Base-by-base conservation (phyloP, 2,888 invertebrate species). In the Notocelia uddmanniana region DNA sequence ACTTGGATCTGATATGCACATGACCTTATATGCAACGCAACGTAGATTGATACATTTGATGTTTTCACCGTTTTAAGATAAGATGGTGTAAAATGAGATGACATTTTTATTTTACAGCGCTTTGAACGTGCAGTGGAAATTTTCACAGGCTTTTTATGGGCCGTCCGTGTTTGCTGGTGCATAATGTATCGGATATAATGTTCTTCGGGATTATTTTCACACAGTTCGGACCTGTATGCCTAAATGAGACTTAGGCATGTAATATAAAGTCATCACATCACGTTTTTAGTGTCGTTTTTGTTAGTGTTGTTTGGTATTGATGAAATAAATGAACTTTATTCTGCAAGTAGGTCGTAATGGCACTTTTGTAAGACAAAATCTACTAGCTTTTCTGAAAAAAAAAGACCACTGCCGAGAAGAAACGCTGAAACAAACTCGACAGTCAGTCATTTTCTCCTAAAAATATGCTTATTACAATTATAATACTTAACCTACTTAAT, bases 61-160 rank as follows among this genome's bases (percentile, higher is more conserved):
- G 71, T 71, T 71, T 71, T 71, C 66, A 67, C 71, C 66, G 37
- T 37, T 58, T 58, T 11, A 31, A 71, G 70, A 71, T 71, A 71
- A 66, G 37, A 59, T 59, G 45, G 71, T 60, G 66, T 71, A 66
- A 71, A 59, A 57, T 57, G 34, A 45, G 45, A 52, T 58, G 64
- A 59, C 64, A 21, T 66, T 67, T 71, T 70, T 71, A 54, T 60
- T 71, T 34, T 54, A 63, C 55, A 18, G 19, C 48, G 58, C 19
- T 31, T 11, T 63, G 21, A n/a, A 57, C 13, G n/a, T 64, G 23
- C 26, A 55, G n/a, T 15, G 23, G 50, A 31, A 37, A 21, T n/a
- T 64, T 52, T 54, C 15, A 15, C 6, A 3, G 15, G 41, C 15
- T 23, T 45, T 58, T 58, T 58, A 37, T 37, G 57, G 10, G 11